Evolutionary conservation across 2,113 vertebrate genomes (phyloP).

Genomic region (Erinaceus europaeus): DNA sequence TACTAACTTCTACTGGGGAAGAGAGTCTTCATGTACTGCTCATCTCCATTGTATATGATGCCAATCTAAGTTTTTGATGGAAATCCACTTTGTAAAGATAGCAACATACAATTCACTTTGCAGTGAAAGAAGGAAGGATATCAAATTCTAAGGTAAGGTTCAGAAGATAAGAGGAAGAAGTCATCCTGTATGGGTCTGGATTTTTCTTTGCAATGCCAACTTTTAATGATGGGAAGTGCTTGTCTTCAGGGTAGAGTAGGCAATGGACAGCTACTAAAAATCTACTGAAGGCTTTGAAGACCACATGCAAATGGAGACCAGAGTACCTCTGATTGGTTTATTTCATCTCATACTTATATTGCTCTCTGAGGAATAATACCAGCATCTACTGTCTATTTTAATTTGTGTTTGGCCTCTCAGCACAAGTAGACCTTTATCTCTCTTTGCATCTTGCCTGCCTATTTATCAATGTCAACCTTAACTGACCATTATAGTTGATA

Average conservation of each 20-base stretch:
- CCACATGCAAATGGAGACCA: background rate
- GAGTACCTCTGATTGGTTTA: background rate
- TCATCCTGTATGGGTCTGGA: background rate
- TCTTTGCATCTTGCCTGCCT: background rate
- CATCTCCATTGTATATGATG: background rate
- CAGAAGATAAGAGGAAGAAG: background rate
- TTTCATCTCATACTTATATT: background rate
- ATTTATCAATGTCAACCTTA: background rate
- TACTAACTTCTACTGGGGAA: background rate
- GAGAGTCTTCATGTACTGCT: background rate
- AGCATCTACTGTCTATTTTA: background rate
- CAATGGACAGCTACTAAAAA: background rate
- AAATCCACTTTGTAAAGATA: background rate
- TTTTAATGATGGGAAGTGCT: background rate
- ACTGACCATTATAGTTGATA: background rate
- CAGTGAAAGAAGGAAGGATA: background rate
- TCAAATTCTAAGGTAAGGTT: background rate
- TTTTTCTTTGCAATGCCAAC: background rate
- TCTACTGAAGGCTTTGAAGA: background rate
- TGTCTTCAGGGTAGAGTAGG: background rate
- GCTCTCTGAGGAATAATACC: background rate
- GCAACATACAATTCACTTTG: background rate
- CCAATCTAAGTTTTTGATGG: background rate
- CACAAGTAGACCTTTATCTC: background rate
- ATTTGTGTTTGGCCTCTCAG: background rate